phyloP scores from a whole-genome alignment of 2,113 vertebrate species.

The Calidris pygmaea region DNA sequence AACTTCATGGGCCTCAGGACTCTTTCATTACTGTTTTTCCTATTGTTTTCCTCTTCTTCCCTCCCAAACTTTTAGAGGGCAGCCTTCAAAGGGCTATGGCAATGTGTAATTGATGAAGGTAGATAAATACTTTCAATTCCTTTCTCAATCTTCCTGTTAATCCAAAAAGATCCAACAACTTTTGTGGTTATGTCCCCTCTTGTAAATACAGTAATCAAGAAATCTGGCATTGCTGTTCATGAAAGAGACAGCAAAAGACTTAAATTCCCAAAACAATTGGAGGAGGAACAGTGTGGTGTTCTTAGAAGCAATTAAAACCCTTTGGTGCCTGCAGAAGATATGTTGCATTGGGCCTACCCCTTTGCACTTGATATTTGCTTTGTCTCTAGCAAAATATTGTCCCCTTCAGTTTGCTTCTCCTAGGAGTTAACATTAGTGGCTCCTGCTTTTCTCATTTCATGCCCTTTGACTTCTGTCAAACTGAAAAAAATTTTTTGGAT shows the following conservation, averaged over 20 bases:
- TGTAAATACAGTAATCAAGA: not conserved
- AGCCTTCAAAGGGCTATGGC: not conserved
- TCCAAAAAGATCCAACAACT: not conserved
- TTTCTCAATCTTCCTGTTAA: too few relatives aligned
- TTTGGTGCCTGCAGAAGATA: not conserved
- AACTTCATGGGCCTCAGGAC: not conserved
- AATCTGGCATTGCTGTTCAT: not conserved
- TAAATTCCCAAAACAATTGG: not conserved
- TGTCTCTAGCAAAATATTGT: not conserved
- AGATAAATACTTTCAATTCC: not conserved
- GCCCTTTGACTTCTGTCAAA: not conserved
- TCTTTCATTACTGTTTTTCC: too few relatives aligned
- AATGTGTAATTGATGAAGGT: not conserved
- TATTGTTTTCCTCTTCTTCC: not conserved
- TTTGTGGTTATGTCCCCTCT: not conserved
- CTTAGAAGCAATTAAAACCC: not conserved
- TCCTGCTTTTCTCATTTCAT: not conserved
- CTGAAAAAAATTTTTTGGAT: not conserved
- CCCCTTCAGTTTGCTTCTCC: not conserved
- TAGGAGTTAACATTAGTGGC: not conserved
- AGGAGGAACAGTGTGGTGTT: not conserved
- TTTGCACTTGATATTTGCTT: accelerated
- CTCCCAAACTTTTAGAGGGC: not conserved
- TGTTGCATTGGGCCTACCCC: not conserved
- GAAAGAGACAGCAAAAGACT: not conserved